Conservation (phyloP, 2,888 invertebrate genomes). For the Amphipoea oculea region DNA sequence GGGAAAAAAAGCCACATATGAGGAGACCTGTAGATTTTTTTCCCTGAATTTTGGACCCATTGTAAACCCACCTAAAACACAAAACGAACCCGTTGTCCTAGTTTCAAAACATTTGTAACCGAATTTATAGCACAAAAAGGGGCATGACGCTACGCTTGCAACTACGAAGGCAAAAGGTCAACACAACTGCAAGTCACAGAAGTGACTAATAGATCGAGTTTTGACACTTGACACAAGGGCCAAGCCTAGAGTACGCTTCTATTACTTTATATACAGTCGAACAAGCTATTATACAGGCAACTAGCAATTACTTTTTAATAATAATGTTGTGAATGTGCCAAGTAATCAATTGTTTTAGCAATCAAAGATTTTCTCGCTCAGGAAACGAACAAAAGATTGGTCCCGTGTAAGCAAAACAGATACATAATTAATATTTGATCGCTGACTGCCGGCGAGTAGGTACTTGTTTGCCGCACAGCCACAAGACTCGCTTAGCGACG, state of each 20-base stretch:
- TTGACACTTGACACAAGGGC: conserved; percentile 63
- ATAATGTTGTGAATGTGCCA: neutral
- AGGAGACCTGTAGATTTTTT: neutral
- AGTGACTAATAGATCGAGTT: conserved; percentile 70
- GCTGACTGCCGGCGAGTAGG: too few relatives aligned
- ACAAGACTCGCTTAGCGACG: too few relatives aligned
- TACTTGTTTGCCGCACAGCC: too few relatives aligned
- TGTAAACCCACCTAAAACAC: conserved; percentile 13
- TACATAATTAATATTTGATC: neutral
- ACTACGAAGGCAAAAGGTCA: conserved; percentile 60
- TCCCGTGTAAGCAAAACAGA: neutral
- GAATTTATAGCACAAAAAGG: conserved; percentile 43
- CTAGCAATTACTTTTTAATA: neutral
- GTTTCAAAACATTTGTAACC: conserved; percentile 42
- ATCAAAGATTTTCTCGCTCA: neutral
- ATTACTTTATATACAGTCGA: conserved; percentile 15
- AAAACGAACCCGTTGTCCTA: conserved; percentile 7
- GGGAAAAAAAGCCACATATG: neutral
- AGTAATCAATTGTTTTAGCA: neutral
- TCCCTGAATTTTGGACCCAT: neutral
- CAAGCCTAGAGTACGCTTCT: conserved; percentile 29
- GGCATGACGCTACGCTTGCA: conserved; percentile 52
- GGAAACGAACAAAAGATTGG: neutral
- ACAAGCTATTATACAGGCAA: neutral
- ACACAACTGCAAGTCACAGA: conserved; percentile 64